phyloP scores from a whole-genome alignment of 2,113 vertebrate genomes.

The Ictidomys tridecemlineatus region DNA sequence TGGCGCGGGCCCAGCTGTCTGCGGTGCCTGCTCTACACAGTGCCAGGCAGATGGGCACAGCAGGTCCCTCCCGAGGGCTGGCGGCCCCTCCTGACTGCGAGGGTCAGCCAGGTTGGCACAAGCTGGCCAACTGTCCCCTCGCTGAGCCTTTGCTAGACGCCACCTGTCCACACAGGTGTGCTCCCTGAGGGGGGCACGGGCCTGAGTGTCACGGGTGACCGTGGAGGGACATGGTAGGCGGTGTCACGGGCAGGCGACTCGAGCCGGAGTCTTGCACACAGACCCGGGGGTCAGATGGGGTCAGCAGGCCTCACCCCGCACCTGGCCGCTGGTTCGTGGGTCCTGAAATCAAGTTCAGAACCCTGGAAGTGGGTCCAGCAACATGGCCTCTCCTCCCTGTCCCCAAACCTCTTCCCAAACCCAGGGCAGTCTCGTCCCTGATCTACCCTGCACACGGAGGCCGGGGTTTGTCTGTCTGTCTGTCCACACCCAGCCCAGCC shows the following conservation, averaged over 20 bases:
- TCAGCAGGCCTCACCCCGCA: rapidly evolving
- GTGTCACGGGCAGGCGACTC: rapidly evolving
- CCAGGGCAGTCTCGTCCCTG: rapidly evolving
- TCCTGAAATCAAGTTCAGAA: neutral
- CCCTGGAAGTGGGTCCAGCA: neutral
- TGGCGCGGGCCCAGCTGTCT: neutral
- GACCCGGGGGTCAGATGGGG: neutral
- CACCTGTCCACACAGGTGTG: constrained; percentile 23
- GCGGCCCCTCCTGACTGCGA: neutral
- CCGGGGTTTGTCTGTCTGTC: too few species aligned
- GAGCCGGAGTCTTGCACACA: neutral
- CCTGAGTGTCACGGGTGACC: rapidly evolving
- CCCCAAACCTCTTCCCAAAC: neutral
- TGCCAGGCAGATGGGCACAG: neutral
- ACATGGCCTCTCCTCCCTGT: neutral
- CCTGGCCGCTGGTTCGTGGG: neutral
- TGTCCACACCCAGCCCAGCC: too few species aligned
- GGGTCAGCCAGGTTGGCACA: neutral
- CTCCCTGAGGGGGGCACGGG: rapidly evolving
- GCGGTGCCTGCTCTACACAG: rapidly evolving
- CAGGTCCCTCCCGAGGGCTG: neutral
- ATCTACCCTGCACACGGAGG: rapidly evolving
- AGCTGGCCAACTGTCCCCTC: neutral
- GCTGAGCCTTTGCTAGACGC: neutral
- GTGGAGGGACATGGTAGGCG: rapidly evolving